Conservation (phyloP, 2,888 invertebrate genomes). For the Pterostichus madidus region DNA sequence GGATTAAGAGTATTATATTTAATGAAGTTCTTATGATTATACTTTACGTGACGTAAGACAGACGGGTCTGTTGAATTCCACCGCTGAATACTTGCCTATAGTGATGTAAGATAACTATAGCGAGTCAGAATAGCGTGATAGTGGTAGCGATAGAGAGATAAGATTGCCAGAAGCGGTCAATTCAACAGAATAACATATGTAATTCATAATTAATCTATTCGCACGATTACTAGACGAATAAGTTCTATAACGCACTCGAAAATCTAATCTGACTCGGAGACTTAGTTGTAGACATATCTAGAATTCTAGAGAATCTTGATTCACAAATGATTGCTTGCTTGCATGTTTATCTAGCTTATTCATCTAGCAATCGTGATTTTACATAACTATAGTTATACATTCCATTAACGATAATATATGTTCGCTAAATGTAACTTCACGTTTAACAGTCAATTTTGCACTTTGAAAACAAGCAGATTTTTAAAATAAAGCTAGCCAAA, state of each 20-base stretch:
- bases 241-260: constrained; percentile 35
- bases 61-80: constrained; percentile 56
- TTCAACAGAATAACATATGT: constrained; percentile 54
- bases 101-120: constrained; percentile 16
- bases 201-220: constrained; percentile 48
- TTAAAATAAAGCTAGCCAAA: constrained; percentile 62
- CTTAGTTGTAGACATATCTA: constrained; percentile 1
- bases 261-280: constrained; percentile 16
- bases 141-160: constrained; percentile 25
- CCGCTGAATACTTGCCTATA: constrained; percentile 63
- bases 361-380: constrained; percentile 35
- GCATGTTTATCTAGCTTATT: constrained; percentile 44
- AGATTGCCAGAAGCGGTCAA: constrained; percentile 55
- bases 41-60: constrained; percentile 41
- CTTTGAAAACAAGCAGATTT: constrained; percentile 64
- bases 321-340: constrained; percentile 48
- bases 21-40: constrained; percentile 67
- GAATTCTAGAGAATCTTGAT: constrained; percentile 1
- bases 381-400: constrained; percentile 59
- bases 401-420: constrained; percentile 66
- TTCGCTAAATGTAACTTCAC: constrained; percentile 64
- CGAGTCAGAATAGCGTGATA: constrained; percentile 36
- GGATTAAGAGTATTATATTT: constrained; percentile 63
- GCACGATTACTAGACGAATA: constrained; percentile 35
- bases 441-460: constrained; percentile 67